phyloP scores from a whole-genome alignment of 2,797 vertebrate genomes.

The Gallinago nigripennis region DNA sequence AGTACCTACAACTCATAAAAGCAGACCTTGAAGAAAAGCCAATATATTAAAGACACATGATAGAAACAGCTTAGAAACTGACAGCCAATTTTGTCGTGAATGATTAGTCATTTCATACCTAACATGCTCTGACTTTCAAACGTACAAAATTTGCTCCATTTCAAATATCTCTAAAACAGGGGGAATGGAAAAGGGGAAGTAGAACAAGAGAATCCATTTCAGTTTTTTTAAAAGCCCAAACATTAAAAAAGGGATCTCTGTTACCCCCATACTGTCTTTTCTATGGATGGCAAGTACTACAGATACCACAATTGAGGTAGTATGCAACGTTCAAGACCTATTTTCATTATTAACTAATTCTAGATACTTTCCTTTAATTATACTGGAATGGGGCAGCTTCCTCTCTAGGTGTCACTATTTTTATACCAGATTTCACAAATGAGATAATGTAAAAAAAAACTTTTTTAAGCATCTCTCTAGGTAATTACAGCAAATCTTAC shows the following conservation, averaged over 20 bases:
- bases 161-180: background rate
- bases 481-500: background rate
- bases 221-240: background rate
- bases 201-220: background rate
- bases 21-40: background rate
- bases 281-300: background rate
- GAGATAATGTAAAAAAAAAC: background rate
- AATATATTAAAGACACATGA: background rate
- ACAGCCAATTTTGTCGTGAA: background rate
- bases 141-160: background rate
- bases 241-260: background rate
- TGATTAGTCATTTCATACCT: background rate
- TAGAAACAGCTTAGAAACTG: background rate
- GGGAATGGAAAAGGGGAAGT: rapidly evolving
- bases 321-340: background rate
- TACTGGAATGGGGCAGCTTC: background rate
- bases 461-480: background rate
- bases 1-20: background rate
- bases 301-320: background rate
- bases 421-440: background rate
- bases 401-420: background rate
- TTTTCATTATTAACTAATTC: background rate
- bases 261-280: background rate
- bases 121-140: background rate
- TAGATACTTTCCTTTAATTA: background rate